Evolutionary conservation across 2,888 invertebrate species (phyloP), one percentile per base, ranked within the genome.

Genomic region (Hybos culiciformis): DNA sequence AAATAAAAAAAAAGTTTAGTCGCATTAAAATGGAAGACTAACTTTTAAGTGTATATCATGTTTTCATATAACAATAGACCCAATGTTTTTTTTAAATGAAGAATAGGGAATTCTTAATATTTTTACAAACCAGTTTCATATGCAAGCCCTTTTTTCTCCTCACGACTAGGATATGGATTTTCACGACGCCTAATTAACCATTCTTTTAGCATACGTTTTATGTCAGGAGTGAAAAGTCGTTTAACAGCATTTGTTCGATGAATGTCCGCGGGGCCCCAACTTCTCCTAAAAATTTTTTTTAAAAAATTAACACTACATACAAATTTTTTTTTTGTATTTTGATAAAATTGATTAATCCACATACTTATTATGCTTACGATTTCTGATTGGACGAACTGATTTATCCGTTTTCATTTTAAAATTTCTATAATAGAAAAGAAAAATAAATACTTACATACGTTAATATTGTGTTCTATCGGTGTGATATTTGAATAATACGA

Each of bases 91-190:
- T n/a, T n/a, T n/a, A n/a, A n/a, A n/a, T n/a, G n/a, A n/a, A n/a
- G n/a, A n/a, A n/a, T n/a, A n/a, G n/a, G n/a, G n/a, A n/a, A n/a
- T n/a, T n/a, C n/a, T n/a, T n/a, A n/a, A n/a, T n/a, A n/a, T n/a
- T n/a, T n/a, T n/a, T n/a, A n/a, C n/a, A n/a, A n/a, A 36, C 83
- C 83, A 14, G 83, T 83, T 64, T 83, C 79, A 18, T 75, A 65
- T 2, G 83, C 80, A 45, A 83, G 64, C 40, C 73, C 70, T 64
- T 81, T 81, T 58, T 83, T 83, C 61, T 83, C 83, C 52, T 81
- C 81, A 46, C 83, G 68, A 56, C 79, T 82, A 2, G 83, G 83
- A 62, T 83, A 83, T 1, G 83, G 83, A 61, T 83, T 82, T 50
- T 83, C 82, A 59, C 83, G 71, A 52, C 83, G 70, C 34, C 83